Evolutionary conservation across 1,140 invertebrate genomes (phyloP).

Genomic region (Euura saliciscinereae): DNA sequence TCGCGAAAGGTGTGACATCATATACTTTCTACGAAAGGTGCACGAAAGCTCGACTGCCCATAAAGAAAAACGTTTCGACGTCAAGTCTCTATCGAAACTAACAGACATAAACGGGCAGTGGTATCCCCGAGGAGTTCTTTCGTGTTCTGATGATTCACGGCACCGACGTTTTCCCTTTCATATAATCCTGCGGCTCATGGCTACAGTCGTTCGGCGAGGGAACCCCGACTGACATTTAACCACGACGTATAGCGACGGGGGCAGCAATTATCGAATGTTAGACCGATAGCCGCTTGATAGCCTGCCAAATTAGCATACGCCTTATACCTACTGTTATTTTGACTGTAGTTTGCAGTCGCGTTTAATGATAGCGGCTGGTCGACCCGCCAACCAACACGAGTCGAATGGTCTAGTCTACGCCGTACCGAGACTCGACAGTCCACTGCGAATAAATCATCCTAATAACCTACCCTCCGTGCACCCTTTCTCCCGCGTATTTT

Average conservation of each 20-base stretch:
- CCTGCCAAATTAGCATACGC: slow-evolving; percentile 28
- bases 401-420: not conserved
- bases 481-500: slow-evolving; percentile 27
- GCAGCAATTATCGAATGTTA: slow-evolving; percentile 38
- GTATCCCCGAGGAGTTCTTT: not conserved
- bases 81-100: too few species aligned
- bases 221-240: slow-evolving; percentile 27
- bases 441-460: slow-evolving; percentile 47
- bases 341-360: slow-evolving; percentile 32
- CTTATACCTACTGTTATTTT: slow-evolving; percentile 37
- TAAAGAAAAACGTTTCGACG: too few species aligned
- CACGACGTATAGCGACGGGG: slow-evolving; percentile 29
- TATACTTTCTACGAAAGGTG: too few species aligned
- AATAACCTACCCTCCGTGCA: slow-evolving; percentile 36
- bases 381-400: slow-evolving; percentile 4
- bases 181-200: not conserved
- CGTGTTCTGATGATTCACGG: not conserved
- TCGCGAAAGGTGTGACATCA: too few species aligned
- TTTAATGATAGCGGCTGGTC: slow-evolving; percentile 36
- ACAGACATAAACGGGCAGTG: too few species aligned
- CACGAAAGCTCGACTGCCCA: too few species aligned
- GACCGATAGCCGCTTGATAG: slow-evolving; percentile 16
- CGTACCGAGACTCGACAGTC: slow-evolving; percentile 30
- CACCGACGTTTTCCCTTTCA: not conserved
- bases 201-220: not conserved